Base-by-base conservation (phyloP, 2,888 invertebrate species). In the Limnephilus auricula region DNA sequence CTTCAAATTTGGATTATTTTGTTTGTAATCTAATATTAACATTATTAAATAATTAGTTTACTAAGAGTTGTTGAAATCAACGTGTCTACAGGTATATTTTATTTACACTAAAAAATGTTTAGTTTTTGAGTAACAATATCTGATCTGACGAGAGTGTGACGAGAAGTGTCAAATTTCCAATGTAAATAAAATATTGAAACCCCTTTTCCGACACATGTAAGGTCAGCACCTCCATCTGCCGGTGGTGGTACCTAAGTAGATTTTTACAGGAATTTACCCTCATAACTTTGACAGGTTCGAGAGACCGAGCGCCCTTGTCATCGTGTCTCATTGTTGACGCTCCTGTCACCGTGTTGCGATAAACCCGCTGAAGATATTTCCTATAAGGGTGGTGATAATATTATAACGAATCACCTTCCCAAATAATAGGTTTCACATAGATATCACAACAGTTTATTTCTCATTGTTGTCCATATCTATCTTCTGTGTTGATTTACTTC, bases 251-350 rank as follows among this genome's bases (percentile, higher is more conserved):
- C n/a, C n/a, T n/a, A 25, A 82, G 32, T 82, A 37, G 82, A 82
- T 82, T 82, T 37, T 82, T 37, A 82, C 31, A 6, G 82, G 82
- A 32, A 32, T 82, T 82, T 82, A 87, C 50, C 87, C 78, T 50
- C 30, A 65, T 65, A 78, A 87, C 78, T 87, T 32, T 31, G 87
- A 31, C 78, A 50, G 65, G 32, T 32, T 65, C 45, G 50, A 50
- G 32, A 78, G 87, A 65, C 65, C 65, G 65, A 65, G 87, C 30
- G n/a, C 87, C 87, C 87, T 31, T 31, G 78, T 87, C 87, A 87
- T 18, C 34, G 65, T 30, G 65, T 65, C 87, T 78, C 37, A 34
- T 31, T 65, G 87, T 65, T 31, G 87, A 65, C 87, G 32, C 65
- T 65, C 30, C 87, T 65, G 31, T 78, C 87, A 65, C 65, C 2